A percentile compares a stretch with the other conserved stretches of the same genome.
Evolutionary conservation across 2,888 invertebrate species (phyloP).

Genomic region (Sinodicranocentrus sp.): DNA sequence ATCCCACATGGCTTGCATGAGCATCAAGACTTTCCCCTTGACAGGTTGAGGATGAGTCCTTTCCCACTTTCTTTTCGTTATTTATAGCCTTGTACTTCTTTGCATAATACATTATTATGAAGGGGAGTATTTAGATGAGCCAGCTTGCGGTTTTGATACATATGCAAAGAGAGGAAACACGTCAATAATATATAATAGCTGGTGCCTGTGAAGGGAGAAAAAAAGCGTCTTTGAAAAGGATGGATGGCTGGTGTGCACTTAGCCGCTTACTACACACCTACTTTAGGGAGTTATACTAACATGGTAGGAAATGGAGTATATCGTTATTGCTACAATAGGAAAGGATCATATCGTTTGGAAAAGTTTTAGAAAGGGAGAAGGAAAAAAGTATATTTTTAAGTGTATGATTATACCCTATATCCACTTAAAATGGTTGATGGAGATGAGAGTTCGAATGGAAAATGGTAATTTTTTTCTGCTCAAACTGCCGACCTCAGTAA

Average conservation of each 20-base stretch:
- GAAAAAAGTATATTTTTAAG: too few relatives aligned
- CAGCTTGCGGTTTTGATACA: conserved; percentile 13
- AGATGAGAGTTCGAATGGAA: neutral
- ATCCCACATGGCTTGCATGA: conserved; percentile 1
- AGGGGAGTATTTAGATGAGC: conserved; percentile 42
- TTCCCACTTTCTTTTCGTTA: conserved; percentile 29
- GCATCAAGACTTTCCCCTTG: conserved; percentile 29
- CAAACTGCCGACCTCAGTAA: too few relatives aligned
- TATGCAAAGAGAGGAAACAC: conserved; percentile 19
- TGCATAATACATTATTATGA: conserved; percentile 53
- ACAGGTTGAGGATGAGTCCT: conserved; percentile 52
- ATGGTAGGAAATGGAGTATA: conserved; percentile 21
- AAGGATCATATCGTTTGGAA: neutral
- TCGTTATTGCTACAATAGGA: conserved; percentile 3
- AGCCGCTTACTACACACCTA: neutral
- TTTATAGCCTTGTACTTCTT: conserved; percentile 45
- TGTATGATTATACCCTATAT: neutral
- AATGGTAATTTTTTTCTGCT: conserved; percentile 11
- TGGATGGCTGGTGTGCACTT: conserved; percentile 19
- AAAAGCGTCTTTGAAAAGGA: conserved; percentile 14
- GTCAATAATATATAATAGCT: conserved; percentile 37
- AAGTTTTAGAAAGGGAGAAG: too few relatives aligned
- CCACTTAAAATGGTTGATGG: neutral
- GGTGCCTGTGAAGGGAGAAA: neutral
- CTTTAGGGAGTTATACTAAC: neutral